Evolutionary conservation across 2,113 vertebrate genomes (phyloP).

Genomic region (Megaceryle torquata): DNA sequence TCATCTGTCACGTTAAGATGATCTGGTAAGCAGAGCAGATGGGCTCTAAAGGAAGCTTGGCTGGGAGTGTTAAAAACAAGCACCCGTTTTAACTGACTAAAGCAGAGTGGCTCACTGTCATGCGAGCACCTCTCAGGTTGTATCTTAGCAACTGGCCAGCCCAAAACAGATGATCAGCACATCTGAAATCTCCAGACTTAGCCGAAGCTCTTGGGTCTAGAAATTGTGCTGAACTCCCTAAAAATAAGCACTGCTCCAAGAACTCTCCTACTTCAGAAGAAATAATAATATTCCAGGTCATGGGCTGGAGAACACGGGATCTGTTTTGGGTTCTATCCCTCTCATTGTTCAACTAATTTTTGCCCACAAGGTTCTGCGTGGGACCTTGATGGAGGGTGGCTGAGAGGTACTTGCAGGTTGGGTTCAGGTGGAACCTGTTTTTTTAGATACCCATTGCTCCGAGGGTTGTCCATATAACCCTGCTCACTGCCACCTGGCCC

Average conservation of each 20-base stretch:
- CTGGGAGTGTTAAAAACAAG: not conserved
- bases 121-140: not conserved
- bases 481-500: not conserved
- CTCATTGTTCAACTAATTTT: not conserved
- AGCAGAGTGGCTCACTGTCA: not conserved
- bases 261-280: not conserved
- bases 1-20: not conserved
- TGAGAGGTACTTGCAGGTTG: not conserved
- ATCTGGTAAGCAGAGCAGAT: not conserved
- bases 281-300: not conserved
- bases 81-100: not conserved
- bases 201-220: not conserved
- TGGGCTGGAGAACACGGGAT: not conserved
- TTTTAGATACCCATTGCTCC: not conserved
- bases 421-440: not conserved
- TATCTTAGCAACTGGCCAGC: conserved; percentile 2
- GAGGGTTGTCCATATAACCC: not conserved
- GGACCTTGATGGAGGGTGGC: not conserved
- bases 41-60: not conserved
- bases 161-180: not conserved
- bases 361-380: not conserved
- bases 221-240: not conserved
- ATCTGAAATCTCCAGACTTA: not conserved
- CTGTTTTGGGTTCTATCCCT: not conserved
- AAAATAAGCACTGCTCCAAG: not conserved